Percentiles rank a stretch among this genome's conserved stretches.
phyloP scores from a whole-genome alignment of 2,797 vertebrate genomes.

The Meda fulgida region DNA sequence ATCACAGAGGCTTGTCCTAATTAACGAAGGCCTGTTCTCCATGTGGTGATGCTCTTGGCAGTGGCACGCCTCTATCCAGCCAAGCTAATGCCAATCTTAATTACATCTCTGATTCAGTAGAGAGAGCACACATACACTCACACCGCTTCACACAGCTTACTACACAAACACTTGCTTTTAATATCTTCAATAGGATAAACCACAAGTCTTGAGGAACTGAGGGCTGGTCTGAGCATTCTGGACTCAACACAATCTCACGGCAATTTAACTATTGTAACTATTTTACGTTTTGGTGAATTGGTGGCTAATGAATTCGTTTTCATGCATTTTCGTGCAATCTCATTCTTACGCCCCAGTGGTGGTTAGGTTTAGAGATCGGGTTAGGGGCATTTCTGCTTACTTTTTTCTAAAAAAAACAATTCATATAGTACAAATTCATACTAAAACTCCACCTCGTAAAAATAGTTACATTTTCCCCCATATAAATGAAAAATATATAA shows the following conservation, averaged over 20 bases:
- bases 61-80: slow-evolving; percentile 48
- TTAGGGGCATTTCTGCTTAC: no score
- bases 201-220: background rate
- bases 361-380: no score
- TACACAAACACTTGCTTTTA: slow-evolving; percentile 1
- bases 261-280: background rate
- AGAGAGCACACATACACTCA: slow-evolving; percentile 17
- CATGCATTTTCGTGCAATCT: background rate
- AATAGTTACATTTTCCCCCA: no score
- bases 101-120: slow-evolving; percentile 41
- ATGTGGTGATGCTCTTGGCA: slow-evolving; percentile 50
- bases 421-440: no score
- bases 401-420: no score
- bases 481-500: background rate
- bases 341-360: background rate
- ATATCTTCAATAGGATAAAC: background rate
- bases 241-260: background rate
- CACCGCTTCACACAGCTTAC: background rate
- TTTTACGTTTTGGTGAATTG: background rate
- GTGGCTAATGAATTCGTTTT: no score
- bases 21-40: slow-evolving; percentile 56
- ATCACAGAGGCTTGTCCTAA: slow-evolving; percentile 54
- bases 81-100: slow-evolving; percentile 54
- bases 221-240: background rate
- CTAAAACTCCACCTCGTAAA: no score